Conservation (phyloP, 2,888 invertebrate genomes). For the Tridacna crocea region DNA sequence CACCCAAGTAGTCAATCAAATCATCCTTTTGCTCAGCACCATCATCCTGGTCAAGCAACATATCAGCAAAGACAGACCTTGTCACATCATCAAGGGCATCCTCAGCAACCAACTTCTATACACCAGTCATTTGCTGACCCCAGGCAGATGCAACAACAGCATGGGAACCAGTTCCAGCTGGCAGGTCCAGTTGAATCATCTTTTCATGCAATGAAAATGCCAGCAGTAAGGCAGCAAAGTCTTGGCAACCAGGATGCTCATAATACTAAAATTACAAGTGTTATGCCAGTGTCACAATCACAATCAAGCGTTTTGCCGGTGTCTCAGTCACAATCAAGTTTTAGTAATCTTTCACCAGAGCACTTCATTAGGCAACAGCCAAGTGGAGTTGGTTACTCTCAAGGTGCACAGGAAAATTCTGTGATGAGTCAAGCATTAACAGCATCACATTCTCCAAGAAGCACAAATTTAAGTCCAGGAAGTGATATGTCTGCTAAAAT, state of each 20-base stretch:
- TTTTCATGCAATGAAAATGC: not conserved
- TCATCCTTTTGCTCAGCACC: not conserved
- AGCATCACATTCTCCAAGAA: slow-evolving; percentile 13
- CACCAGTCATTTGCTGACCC: not conserved
- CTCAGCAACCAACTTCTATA: slow-evolving; percentile 1
- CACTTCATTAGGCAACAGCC: not conserved
- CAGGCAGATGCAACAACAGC: not conserved
- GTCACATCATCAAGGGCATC: not conserved
- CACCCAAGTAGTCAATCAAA: slow-evolving; percentile 2
- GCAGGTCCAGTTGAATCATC: not conserved
- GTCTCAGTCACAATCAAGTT: not conserved
- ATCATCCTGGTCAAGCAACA: not conserved
- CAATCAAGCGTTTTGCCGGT: not conserved
- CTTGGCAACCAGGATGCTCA: not conserved
- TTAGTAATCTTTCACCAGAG: not conserved
- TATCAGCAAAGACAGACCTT: not conserved
- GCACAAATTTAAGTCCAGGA: slow-evolving; percentile 17
- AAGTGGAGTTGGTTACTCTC: not conserved
- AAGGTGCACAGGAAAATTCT: not conserved
- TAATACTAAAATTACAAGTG: slow-evolving; percentile 2
- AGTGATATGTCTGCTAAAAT: slow-evolving; percentile 1
- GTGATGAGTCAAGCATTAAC: not conserved
- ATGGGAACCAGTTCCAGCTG: not conserved
- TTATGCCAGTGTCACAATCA: slow-evolving; percentile 11
- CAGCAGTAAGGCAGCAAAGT: not conserved